Conservation (phyloP, 2,888 invertebrate genomes). For the Epinotia demarniana region DNA sequence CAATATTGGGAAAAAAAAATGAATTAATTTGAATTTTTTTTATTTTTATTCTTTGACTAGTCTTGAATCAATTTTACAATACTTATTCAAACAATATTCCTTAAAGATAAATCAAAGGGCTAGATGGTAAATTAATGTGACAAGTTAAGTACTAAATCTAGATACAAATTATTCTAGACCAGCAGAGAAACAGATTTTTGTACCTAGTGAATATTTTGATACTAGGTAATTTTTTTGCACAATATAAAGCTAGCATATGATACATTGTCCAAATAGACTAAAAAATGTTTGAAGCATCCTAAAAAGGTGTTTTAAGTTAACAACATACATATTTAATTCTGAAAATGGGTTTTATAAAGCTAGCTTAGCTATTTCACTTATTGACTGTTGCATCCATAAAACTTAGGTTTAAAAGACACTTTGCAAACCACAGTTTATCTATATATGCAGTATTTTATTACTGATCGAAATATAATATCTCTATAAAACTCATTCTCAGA, state of each 20-base stretch:
- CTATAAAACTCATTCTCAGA: slow-evolving; percentile 3
- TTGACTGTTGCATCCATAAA: not conserved
- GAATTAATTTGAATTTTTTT: slow-evolving; percentile 44
- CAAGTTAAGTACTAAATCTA: slow-evolving; percentile 43
- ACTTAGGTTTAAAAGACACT: not conserved
- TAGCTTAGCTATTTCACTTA: not conserved
- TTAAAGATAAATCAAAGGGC: slow-evolving; percentile 46
- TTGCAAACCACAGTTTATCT: not conserved
- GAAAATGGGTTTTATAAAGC: slow-evolving; percentile 8
- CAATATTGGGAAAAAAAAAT: slow-evolving; percentile 24
- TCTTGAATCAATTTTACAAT: slow-evolving; percentile 66
- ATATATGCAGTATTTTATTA: not conserved
- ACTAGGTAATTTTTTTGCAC: not conserved
- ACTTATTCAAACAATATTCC: slow-evolving; percentile 52
- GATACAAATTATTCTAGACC: slow-evolving; percentile 11
- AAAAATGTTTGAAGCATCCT: not conserved
- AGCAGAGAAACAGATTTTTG: slow-evolving; percentile 5
- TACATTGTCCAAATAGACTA: slow-evolving; percentile 13
- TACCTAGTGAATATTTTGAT: not conserved
- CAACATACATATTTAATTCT: slow-evolving; percentile 13
- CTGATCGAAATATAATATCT: too few relatives aligned
- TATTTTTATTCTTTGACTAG: slow-evolving; percentile 70
- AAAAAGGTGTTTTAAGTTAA: slow-evolving; percentile 15
- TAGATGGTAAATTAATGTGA: slow-evolving; percentile 27
- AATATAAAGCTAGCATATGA: slow-evolving; percentile 9